phyloP scores from a whole-genome alignment of 2,113 vertebrate genomes.

The Mungos mungo region DNA sequence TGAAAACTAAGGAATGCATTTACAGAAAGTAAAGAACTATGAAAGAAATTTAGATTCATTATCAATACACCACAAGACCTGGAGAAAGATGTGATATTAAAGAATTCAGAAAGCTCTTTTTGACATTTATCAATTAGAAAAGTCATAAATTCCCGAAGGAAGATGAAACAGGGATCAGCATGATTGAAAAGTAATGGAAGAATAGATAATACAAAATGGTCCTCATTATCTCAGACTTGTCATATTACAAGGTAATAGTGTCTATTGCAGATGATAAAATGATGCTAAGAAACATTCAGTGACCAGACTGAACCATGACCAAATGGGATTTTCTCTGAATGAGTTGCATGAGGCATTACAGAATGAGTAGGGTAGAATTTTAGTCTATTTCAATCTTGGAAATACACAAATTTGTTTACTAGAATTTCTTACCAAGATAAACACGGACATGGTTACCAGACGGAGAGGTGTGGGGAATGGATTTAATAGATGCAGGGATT shows the following conservation, averaged over 20 bases:
- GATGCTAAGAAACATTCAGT: not conserved
- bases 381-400: not conserved
- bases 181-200: not conserved
- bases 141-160: not conserved
- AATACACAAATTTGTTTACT: constrained; percentile 21
- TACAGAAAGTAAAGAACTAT: constrained; percentile 5
- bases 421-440: constrained; percentile 16
- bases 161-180: not conserved
- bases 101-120: not conserved
- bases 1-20: not conserved
- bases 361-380: not conserved
- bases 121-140: not conserved
- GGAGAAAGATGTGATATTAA: not conserved
- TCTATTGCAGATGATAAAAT: not conserved
- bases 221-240: not conserved
- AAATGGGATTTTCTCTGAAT: not conserved
- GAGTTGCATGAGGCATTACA: not conserved
- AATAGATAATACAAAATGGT: not conserved
- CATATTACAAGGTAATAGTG: not conserved
- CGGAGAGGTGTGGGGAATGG: not conserved
- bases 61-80: not conserved
- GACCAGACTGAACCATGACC: not conserved
- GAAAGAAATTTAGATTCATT: not conserved
- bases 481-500: not conserved
- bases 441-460: not conserved